Evolutionary conservation across 2,113 vertebrate genomes (phyloP), one percentile per base, ranked within the genome.

Genomic region (Dinomys branickii): DNA sequence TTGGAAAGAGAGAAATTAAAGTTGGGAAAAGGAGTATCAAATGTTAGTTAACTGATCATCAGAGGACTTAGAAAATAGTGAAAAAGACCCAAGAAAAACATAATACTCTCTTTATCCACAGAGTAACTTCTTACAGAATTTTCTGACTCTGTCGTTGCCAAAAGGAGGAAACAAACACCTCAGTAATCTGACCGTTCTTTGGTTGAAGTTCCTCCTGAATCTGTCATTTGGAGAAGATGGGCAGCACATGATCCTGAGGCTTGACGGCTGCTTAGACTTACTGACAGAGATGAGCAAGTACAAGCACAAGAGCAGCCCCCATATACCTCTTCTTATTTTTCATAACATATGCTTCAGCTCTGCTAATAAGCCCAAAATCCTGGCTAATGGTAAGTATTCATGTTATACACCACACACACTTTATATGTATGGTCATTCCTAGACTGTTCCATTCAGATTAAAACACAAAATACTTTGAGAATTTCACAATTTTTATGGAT

Each of bases 71-170:
- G 38, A 38, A 91, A 75, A 69, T 83, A 83, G 80, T 58, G 63
- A 92, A 86, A 78, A 47, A 90, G 61, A 22, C n/a, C 90, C 44
- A 35, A 5, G 52, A 58, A 95, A 94, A 65, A 50, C 47, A 50
- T 96, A 84, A 95, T 61, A 1, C 10, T 95, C 38, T 95, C 50
- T 71, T 47, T 96, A 96, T 75, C 97, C 94, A 87, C 98, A 99
- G 99, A 99, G 99, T 97, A 99, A 99, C 98, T 99, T 99, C 97
- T 98, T 99, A 85, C 99, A 99, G 97, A 98, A 99, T 94, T 99
- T 99, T 97, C 96, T 99, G 73, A 99, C 98, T 0, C 97, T 99
- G 33, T 98, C 99, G 0, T 88, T 99, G 85, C 98, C 99, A 33
- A 99, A 99, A 98, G 98, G 98, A 59, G 98, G 98, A 61, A 95